Evolutionary conservation across 2,888 invertebrate genomes (phyloP), one percentile per base, ranked within the genome.

Genomic region (Beris chalybata): DNA sequence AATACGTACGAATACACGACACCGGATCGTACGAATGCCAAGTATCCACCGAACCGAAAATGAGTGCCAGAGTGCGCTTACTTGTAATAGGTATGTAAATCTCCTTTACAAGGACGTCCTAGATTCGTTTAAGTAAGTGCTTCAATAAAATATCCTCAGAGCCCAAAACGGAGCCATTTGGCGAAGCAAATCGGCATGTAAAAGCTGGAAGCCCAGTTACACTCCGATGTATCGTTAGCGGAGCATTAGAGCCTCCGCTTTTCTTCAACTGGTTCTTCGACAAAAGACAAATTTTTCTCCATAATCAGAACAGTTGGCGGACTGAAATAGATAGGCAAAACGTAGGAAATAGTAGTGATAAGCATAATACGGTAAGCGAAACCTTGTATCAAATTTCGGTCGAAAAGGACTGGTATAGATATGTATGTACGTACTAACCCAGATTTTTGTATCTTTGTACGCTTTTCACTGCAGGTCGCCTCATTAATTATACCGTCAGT

Each of bases 241-340:
- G 92, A 79, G 92, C 93, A 71, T 85, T 95, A 70, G 93, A 94
- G 81, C 91, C 92, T 75, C 95, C 95, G 71, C 90, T 91, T 70
- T 95, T 92, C 83, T 93, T 95, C 76, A 94, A 95, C 83, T 95
- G 95, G 95, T 95, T 93, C 83, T 93, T 92, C 13, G 80, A 78
- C 56, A 74, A 78, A 69, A 76, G 75, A 53, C 81, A 81, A 72
- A 75, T 81, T 7, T 74, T 74, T 64, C 76, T 78, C 15, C 77
- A 77, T 54, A 80, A 79, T 59, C 75, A 73, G 61, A 73, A 74
- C 13, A 79, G 80, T 45, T 80, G 80, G 79, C 77, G 77, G 65
- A 79, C 78, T 32, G 77, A 80, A 71, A 72, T 81, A 52, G 79
- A 79, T 73, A 74, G 78, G 0, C 77, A 77, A 67, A 78, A 78